Evolutionary conservation across 2,888 invertebrate species (phyloP).

Genomic region (Endotricha flammealis): DNA sequence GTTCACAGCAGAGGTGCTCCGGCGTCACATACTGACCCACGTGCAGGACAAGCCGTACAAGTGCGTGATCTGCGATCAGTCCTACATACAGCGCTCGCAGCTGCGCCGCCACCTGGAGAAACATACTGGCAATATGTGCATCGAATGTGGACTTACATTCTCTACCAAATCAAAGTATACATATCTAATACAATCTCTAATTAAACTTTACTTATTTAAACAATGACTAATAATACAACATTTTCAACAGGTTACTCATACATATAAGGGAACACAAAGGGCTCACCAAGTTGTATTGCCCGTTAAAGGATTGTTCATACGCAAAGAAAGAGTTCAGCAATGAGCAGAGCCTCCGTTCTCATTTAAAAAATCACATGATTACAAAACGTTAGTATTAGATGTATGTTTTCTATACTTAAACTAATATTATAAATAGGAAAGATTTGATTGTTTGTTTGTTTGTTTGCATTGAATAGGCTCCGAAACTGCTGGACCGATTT

Average conservation of each 20-base stretch:
- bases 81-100: conserved; percentile 91
- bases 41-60: conserved; percentile 60
- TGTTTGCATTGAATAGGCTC: no score
- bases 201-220: conserved; percentile 1
- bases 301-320: conserved; percentile 35
- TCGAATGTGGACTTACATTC: conserved; percentile 36
- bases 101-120: conserved; percentile 87
- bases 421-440: no score
- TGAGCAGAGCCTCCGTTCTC: conserved; percentile 34
- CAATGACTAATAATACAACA: no score
- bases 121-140: conserved; percentile 83
- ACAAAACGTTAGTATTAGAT: conserved; percentile 42
- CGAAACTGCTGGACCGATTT: no score
- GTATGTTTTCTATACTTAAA: no score
- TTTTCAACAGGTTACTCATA: conserved; percentile 39
- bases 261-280: conserved; percentile 47
- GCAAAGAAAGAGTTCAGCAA: conserved; percentile 36
- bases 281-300: conserved; percentile 38
- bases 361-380: conserved; percentile 45
- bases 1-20: conserved; percentile 89
- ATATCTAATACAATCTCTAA: not conserved
- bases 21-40: conserved; percentile 85
- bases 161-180: conserved; percentile 39
- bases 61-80: conserved; percentile 84
- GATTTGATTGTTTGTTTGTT: no score